Evolutionary conservation across 2,888 invertebrate species (phyloP).

Genomic region (Acanthosepion lycidas): DNA sequence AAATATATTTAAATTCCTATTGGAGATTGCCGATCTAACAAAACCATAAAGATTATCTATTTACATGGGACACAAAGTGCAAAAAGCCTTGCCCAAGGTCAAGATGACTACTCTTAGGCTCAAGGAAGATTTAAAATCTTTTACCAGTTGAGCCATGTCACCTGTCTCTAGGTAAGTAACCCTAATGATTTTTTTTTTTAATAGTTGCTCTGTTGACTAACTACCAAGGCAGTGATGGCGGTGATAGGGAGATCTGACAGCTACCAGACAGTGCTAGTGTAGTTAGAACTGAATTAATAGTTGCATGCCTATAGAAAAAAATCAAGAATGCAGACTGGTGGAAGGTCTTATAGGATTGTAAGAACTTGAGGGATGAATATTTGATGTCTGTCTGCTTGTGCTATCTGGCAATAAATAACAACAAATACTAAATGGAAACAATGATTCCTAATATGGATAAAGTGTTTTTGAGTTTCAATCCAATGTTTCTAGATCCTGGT

Average conservation of each 20-base stretch:
- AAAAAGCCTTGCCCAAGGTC: not conserved
- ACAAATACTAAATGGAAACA: not conserved
- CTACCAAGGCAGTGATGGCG: not conserved
- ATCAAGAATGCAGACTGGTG: not conserved
- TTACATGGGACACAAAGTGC: not conserved
- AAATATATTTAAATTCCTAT: not conserved
- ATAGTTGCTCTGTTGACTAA: not conserved
- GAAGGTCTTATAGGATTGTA: not conserved
- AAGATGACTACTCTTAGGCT: not conserved
- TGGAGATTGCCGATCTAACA: not conserved
- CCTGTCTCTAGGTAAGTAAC: not conserved
- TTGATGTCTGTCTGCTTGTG: not conserved
- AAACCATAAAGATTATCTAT: not conserved
- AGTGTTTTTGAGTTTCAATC: not conserved
- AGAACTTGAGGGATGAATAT: not conserved
- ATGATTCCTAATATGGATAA: not conserved
- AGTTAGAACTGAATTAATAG: not conserved
- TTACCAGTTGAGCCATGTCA: not conserved
- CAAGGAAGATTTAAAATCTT: not conserved
- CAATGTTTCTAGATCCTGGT: not conserved
- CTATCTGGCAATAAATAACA: not conserved
- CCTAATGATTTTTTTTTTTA: not conserved
- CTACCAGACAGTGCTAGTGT: not conserved
- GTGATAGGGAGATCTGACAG: not conserved
- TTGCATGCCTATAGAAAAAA: not conserved